These are phyloP conservation scores for Globodera ellingtonae DNA, from an alignment of 1,140 invertebrate genomes.

Conservation along the genomic window DNA sequence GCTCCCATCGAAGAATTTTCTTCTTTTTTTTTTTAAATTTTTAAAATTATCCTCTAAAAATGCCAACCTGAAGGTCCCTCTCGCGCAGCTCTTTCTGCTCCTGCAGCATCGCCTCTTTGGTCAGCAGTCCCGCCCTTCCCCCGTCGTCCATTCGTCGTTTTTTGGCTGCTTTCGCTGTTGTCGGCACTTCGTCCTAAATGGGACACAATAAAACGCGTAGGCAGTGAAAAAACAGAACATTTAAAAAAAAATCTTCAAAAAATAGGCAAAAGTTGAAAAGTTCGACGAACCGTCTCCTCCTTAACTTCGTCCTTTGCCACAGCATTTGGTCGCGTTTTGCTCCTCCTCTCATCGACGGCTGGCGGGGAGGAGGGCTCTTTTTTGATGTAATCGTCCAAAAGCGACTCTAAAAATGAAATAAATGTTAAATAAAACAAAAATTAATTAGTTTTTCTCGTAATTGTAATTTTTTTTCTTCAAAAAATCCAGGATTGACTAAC, in stretches of 20 bases:
- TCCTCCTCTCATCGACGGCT: background rate
- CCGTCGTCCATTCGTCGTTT: conserved; percentile 23
- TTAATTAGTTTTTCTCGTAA: background rate
- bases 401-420: background rate
- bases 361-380: background rate
- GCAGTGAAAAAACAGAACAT: too few relatives aligned
- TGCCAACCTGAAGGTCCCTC: background rate
- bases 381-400: background rate
- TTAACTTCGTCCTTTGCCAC: conserved; percentile 12
- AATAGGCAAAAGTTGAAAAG: too few relatives aligned
- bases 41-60: background rate
- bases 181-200: conserved; percentile 9
- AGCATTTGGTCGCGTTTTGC: background rate
- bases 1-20: too few relatives aligned
- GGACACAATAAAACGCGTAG: too few relatives aligned
- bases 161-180: background rate
- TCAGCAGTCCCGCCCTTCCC: conserved; percentile 17
- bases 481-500: background rate
- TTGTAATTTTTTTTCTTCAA: background rate
- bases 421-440: background rate
- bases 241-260: too few relatives aligned
- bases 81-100: conserved; percentile 18
- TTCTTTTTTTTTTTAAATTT: too few relatives aligned
- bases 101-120: conserved; percentile 18
- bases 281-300: background rate